Percentiles rank a stretch among this genome's conserved stretches.
Evolutionary conservation across 2,797 vertebrate genomes (phyloP).

Genomic region (Borostomias antarcticus): DNA sequence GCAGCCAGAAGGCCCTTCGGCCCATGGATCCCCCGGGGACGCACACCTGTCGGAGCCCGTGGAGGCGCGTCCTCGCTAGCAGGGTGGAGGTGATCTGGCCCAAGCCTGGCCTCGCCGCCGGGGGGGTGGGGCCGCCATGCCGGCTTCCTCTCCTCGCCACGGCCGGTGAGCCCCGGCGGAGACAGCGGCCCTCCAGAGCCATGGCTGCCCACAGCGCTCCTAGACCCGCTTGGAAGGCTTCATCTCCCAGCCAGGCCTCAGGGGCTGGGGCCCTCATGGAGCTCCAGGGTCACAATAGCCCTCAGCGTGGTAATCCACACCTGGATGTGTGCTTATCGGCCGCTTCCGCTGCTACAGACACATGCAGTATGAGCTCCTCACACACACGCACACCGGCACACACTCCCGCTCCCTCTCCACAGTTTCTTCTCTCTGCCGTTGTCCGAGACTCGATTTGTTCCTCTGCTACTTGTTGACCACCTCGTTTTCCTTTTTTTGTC

Average conservation of each 20-base stretch:
- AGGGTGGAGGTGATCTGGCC: constrained; percentile 64
- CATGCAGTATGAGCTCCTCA: neutral
- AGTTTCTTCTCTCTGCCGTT: constrained; percentile 27
- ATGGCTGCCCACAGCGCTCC: constrained; percentile 77
- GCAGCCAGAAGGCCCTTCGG: constrained; percentile 89
- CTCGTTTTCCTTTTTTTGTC: constrained; percentile 30
- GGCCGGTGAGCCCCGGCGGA: constrained; percentile 69
- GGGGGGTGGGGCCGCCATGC: no score
- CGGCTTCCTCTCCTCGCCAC: constrained; percentile 67
- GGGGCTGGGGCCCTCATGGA: constrained; percentile 79
- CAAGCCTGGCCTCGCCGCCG: constrained; percentile 45
- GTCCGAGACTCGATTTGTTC: constrained; percentile 24
- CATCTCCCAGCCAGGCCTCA: constrained; percentile 80
- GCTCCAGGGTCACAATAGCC: constrained; percentile 70
- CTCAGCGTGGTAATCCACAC: constrained; percentile 69
- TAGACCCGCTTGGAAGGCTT: constrained; percentile 73
- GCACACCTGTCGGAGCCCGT: constrained; percentile 89
- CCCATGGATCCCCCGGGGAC: constrained; percentile 79
- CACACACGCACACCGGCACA: neutral
- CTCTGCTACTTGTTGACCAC: constrained; percentile 62
- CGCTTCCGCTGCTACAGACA: neutral
- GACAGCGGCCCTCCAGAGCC: constrained; percentile 77
- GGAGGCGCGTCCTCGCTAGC: constrained; percentile 85
- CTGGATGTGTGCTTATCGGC: constrained; percentile 37
- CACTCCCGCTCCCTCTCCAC: neutral